phyloP scores from a whole-genome alignment of 2,797 vertebrate species.

The Chelon labrosus region DNA sequence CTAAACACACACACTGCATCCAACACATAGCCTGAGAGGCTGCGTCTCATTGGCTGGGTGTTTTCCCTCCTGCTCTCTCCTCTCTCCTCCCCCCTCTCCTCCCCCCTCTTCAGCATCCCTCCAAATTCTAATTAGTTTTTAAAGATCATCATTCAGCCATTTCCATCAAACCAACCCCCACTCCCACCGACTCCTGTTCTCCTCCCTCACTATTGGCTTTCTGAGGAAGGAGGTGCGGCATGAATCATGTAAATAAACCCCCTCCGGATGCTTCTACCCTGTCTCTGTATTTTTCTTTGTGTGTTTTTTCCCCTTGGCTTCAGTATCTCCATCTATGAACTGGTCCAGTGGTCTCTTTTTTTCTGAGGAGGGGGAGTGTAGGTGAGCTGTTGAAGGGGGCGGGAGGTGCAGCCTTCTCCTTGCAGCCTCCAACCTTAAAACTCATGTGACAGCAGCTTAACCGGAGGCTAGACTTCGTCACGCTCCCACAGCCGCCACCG shows the following conservation, averaged over 20 bases:
- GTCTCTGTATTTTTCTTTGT: conserved; percentile 15
- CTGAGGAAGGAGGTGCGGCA: conserved; percentile 56
- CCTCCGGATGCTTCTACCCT: not conserved
- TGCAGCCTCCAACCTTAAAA: conserved; percentile 58
- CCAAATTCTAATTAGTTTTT: conserved; percentile 57
- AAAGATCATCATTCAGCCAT: conserved; percentile 60
- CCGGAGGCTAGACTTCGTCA: conserved; percentile 64
- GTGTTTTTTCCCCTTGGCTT: not conserved
- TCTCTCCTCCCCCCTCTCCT: conserved; percentile 1
- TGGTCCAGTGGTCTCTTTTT: conserved; percentile 23
- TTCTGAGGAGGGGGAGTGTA: conserved; percentile 13
- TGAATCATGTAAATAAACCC: conserved; percentile 65
- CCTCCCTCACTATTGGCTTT: conserved; percentile 40
- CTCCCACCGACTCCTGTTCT: conserved; percentile 3
- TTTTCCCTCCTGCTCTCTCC: conserved; percentile 34
- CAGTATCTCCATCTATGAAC: conserved; percentile 29
- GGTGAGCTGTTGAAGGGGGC: not conserved
- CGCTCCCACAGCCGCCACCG: conserved; percentile 53
- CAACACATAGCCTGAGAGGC: conserved; percentile 28
- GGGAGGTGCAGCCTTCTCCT: conserved; percentile 11
- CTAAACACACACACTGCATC: conserved; percentile 6
- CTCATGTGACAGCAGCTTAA: conserved; percentile 72
- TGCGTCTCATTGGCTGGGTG: conserved; percentile 57
- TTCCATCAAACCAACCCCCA: conserved; percentile 46
- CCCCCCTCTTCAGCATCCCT: conserved; percentile 4